Conservation (phyloP, 92 coral and sea anemone species). For the Diadumene lineata region DNA sequence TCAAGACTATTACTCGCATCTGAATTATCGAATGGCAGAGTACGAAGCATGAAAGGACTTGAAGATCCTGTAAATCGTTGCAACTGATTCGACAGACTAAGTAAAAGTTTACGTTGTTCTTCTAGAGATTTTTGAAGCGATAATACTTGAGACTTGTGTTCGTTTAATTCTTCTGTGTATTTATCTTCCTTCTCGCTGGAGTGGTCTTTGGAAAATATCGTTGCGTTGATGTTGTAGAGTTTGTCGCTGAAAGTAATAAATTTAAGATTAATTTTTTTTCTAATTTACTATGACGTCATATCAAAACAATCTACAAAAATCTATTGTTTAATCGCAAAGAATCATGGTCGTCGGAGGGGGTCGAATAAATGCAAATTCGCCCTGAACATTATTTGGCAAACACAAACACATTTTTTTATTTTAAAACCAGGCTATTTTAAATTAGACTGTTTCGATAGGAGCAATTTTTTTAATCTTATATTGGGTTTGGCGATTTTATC, state of each 20-base stretch:
- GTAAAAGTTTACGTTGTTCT: slow-evolving; percentile 43
- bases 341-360: no score
- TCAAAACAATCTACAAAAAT: neutral
- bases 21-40: neutral
- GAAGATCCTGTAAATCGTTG: slow-evolving; percentile 10
- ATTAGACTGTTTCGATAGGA: no score
- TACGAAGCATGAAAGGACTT: neutral
- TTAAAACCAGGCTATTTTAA: no score
- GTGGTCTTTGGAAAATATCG: neutral
- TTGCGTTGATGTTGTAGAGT: neutral
- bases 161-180: slow-evolving; percentile 26
- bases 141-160: slow-evolving; percentile 34
- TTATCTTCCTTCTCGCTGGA: neutral
- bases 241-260: neutral
- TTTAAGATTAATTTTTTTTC: neutral
- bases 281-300: neutral
- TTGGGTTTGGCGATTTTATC: no score
- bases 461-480: no score
- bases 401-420: no score
- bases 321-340: neutral
- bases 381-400: no score
- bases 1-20: neutral
- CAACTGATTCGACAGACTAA: slow-evolving; percentile 31
- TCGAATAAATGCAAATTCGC: no score
- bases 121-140: slow-evolving; percentile 37